Percentiles rank a stretch among this genome's conserved stretches.
phyloP scores from a whole-genome alignment of 2,888 invertebrate species.

The Sicus ferrugineus region DNA sequence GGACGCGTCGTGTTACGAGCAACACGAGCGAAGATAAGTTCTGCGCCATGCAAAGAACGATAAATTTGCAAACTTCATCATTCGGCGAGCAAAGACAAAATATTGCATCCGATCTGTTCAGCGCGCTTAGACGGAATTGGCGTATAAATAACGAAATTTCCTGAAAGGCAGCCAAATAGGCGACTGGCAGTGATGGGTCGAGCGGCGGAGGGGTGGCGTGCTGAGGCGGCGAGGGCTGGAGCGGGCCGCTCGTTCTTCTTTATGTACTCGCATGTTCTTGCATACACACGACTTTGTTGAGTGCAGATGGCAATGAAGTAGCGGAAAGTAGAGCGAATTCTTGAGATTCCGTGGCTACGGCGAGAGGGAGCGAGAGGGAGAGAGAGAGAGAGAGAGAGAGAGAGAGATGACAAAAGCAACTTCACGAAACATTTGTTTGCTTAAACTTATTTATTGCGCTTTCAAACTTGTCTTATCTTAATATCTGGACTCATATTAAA shows the following conservation, averaged over 20 bases:
- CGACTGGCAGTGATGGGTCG: neutral
- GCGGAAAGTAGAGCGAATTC: neutral
- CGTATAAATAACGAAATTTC: slow-evolving; percentile 30
- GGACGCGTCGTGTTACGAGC: too few relatives aligned
- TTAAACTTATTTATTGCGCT: neutral
- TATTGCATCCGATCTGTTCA: slow-evolving; percentile 58
- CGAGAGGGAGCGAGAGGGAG: neutral
- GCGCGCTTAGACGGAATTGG: slow-evolving; percentile 48
- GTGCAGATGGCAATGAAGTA: neutral
- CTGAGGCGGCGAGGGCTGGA: neutral
- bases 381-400: neutral
- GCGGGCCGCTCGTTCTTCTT: neutral
- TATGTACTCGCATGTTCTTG: too few relatives aligned
- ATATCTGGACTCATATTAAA: neutral
- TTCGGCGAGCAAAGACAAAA: slow-evolving; percentile 39
- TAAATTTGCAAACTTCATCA: slow-evolving; percentile 32
- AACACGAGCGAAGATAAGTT: slow-evolving; percentile 6
- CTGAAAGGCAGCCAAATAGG: neutral
- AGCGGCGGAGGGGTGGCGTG: neutral
- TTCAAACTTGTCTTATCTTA: neutral
- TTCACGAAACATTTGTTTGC: neutral
- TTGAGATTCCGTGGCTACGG: neutral
- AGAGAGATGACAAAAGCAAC: too few relatives aligned
- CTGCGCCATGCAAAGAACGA: slow-evolving; percentile 24
- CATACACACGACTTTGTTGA: neutral